Evolutionary conservation across 2,113 vertebrate species (phyloP).

Genomic region (Sorex fumeus): DNA sequence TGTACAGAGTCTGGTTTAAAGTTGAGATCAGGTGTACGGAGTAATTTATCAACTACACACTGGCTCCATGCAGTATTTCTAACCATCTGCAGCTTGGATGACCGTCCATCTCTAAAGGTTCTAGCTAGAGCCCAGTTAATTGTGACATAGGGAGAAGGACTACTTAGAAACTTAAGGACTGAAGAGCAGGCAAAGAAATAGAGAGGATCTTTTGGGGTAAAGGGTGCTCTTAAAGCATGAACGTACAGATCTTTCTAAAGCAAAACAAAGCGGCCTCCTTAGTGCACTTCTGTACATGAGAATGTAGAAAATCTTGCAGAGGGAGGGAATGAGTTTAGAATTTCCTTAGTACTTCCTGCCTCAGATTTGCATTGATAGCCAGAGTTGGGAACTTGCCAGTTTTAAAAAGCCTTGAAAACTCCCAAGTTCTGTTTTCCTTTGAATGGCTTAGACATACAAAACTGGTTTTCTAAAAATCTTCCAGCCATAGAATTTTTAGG

Average conservation of each 20-base stretch:
- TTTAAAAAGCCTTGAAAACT: slow-evolving; percentile 81
- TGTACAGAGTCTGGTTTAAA: slow-evolving; percentile 87
- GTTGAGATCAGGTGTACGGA: slow-evolving; percentile 89
- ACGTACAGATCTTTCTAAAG: slow-evolving; percentile 24
- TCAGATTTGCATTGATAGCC: slow-evolving; percentile 79
- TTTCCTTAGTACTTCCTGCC: slow-evolving; percentile 83
- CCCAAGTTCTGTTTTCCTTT: slow-evolving; percentile 78
- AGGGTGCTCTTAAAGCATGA: slow-evolving; percentile 81
- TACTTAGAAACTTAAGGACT: slow-evolving; percentile 63
- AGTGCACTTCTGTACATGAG: slow-evolving; percentile 47
- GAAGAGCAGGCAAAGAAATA: background rate
- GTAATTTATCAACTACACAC: slow-evolving; percentile 87
- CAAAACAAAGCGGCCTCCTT: slow-evolving; percentile 47
- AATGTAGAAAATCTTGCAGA: slow-evolving; percentile 71
- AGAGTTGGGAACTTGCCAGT: slow-evolving; percentile 70
- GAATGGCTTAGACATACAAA: slow-evolving; percentile 78
- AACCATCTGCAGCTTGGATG: slow-evolving; percentile 88
- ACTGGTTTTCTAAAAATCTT: slow-evolving; percentile 74
- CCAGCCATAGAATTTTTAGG: slow-evolving; percentile 58
- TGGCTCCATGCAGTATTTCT: slow-evolving; percentile 87
- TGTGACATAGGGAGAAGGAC: slow-evolving; percentile 83
- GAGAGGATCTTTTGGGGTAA: slow-evolving; percentile 40
- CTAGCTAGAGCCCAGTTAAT: slow-evolving; percentile 80
- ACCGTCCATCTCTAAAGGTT: slow-evolving; percentile 81
- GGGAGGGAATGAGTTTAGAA: slow-evolving; percentile 72